A percentile compares a stretch with the other conserved stretches of the same genome.
These are phyloP conservation scores for Mythimna vitellina DNA, from an alignment of 2,888 invertebrate species.

Conservation along the genomic window DNA sequence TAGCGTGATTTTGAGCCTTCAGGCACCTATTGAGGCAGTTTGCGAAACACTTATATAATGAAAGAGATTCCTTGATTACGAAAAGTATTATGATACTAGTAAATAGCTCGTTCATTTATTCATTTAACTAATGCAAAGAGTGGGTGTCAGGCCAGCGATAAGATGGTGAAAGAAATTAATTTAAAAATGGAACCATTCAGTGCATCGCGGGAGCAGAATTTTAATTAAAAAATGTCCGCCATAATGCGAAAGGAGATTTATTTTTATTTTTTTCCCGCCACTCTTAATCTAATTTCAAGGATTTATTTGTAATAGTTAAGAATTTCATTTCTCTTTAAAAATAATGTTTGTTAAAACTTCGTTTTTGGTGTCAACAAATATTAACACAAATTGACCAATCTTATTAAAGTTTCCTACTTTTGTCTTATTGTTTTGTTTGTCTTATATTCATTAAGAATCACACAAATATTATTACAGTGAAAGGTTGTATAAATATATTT, in stretches of 20 bases:
- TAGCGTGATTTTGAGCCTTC: neutral
- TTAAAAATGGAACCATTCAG: constrained; percentile 70
- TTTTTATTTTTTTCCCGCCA: constrained; percentile 54
- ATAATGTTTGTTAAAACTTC: neutral
- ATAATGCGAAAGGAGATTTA: constrained; percentile 63
- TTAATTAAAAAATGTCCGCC: constrained; percentile 74
- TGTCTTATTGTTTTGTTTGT: neutral
- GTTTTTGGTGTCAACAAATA: neutral
- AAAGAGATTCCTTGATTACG: constrained; percentile 37
- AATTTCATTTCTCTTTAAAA: constrained; percentile 23
- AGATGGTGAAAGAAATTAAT: constrained; percentile 64
- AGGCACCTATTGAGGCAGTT: constrained; percentile 22
- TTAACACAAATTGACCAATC: neutral
- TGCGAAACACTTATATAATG: constrained; percentile 22
- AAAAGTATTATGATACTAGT: constrained; percentile 9
- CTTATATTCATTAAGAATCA: neutral
- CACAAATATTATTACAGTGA: no score
- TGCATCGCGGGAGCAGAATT: constrained; percentile 68
- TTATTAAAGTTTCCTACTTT: neutral
- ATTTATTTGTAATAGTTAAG: constrained; percentile 40
- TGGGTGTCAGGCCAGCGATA: constrained; percentile 59
- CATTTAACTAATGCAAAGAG: constrained; percentile 55
- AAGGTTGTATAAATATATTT: no score
- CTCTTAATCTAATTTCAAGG: constrained; percentile 49
- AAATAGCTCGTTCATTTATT: constrained; percentile 57